These are phyloP conservation scores for Camponotus fellah DNA, from an alignment of 2,888 invertebrate species.

Conservation along the genomic window DNA sequence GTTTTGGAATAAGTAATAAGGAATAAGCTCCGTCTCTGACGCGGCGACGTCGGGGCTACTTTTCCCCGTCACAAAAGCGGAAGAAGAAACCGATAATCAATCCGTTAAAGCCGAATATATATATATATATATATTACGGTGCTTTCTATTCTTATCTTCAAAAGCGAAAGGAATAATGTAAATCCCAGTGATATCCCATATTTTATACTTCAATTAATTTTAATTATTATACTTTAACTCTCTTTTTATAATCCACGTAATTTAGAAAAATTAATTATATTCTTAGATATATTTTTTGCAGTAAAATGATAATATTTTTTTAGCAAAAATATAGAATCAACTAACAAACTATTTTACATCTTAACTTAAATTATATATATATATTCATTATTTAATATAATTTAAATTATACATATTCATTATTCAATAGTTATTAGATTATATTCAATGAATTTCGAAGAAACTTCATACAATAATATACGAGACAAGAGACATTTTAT, in stretches of 20 bases:
- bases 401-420: neutral
- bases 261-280: neutral
- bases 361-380: neutral
- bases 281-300: neutral
- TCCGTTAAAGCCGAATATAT: conserved; percentile 23
- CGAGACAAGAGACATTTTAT: neutral
- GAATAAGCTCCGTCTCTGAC: conserved; percentile 12
- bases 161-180: neutral
- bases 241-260: neutral
- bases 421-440: no score
- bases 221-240: neutral
- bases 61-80: conserved; percentile 16
- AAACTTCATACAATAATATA: neutral
- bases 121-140: neutral
- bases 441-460: neutral
- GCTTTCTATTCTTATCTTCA: neutral
- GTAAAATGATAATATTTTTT: neutral
- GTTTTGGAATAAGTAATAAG: conserved; percentile 25
- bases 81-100: conserved; percentile 30
- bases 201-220: neutral
- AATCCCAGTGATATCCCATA: neutral
- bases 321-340: neutral
- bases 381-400: neutral
- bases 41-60: neutral
- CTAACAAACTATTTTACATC: neutral